phyloP scores from a whole-genome alignment of 2,113 vertebrate genomes.

The Rhadina sibilatrix region DNA sequence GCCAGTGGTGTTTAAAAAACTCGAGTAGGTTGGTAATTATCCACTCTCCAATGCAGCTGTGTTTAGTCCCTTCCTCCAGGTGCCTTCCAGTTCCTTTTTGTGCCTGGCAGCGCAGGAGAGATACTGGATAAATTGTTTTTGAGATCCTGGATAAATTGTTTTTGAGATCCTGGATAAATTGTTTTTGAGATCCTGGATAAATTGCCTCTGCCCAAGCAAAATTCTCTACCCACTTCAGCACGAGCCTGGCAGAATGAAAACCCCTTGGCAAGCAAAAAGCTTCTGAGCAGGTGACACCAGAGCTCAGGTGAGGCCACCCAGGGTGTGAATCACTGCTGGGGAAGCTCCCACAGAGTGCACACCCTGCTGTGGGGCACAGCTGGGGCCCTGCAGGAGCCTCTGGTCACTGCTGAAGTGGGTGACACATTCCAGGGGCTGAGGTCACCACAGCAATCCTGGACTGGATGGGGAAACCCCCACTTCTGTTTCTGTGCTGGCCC shows the following conservation, averaged over 20 bases:
- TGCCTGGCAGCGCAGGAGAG: neutral
- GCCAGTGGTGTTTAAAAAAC: neutral
- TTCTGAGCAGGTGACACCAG: neutral
- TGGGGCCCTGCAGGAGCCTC: neutral
- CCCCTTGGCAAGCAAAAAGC: neutral
- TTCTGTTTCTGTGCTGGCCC: neutral
- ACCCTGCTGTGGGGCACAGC: neutral
- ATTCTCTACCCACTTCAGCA: neutral
- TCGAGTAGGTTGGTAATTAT: neutral
- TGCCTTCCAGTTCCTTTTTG: neutral
- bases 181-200: neutral
- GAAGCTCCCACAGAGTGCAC: neutral
- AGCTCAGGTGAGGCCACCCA: neutral
- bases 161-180: too few species aligned
- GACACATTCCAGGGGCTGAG: neutral
- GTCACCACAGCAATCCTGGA: neutral
- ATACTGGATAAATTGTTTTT: too few species aligned
- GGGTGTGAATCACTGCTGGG: neutral
- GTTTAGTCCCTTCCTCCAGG: neutral
- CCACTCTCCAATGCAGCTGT: neutral
- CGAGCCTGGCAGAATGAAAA: neutral
- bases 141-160: neutral
- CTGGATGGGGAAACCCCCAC: neutral
- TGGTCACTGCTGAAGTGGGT: neutral
- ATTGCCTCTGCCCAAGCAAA: neutral